These are phyloP conservation scores for Cyrtorhinus lividipennis DNA, from an alignment of 1,140 invertebrate species.

Conservation along the genomic window DNA sequence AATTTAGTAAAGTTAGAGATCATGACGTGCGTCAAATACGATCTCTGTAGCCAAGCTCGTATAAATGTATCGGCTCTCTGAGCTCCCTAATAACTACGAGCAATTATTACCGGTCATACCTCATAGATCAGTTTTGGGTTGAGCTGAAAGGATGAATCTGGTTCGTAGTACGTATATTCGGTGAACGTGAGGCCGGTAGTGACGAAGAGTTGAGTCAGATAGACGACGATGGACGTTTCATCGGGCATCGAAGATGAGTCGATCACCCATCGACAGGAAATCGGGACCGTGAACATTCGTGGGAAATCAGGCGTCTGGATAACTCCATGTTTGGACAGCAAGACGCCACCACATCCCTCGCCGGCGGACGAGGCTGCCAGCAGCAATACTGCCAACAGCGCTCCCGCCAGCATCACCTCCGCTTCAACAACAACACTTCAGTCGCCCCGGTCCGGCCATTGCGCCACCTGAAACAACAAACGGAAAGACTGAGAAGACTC, in stretches of 20 bases:
- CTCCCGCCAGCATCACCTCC: neutral
- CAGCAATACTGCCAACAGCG: constrained; percentile 7
- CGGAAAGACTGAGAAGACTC: too few species aligned
- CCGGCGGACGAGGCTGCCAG: constrained; percentile 1
- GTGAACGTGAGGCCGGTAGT: constrained; percentile 62
- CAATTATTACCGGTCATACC: constrained; percentile 12
- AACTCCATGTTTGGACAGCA: constrained; percentile 44
- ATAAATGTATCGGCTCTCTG: too few species aligned
- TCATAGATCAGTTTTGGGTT: constrained; percentile 8
- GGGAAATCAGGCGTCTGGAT: constrained; percentile 76
- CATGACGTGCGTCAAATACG: too few species aligned
- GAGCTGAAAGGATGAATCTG: constrained; percentile 31
- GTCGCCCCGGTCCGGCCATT: too few species aligned
- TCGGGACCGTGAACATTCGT: constrained; percentile 57
- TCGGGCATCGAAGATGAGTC: constrained; percentile 42
- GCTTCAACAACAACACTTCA: neutral
- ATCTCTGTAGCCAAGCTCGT: too few species aligned
- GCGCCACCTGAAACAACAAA: neutral
- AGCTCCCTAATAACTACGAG: too few species aligned
- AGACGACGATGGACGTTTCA: constrained; percentile 49
- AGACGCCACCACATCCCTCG: constrained; percentile 41
- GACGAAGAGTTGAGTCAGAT: constrained; percentile 75
- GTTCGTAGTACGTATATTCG: constrained; percentile 65
- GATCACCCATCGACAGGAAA: constrained; percentile 74
- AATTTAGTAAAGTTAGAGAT: too few species aligned